Evolutionary conservation across 2,888 invertebrate species (phyloP).

Genomic region (Lasioglossum leucozonium): DNA sequence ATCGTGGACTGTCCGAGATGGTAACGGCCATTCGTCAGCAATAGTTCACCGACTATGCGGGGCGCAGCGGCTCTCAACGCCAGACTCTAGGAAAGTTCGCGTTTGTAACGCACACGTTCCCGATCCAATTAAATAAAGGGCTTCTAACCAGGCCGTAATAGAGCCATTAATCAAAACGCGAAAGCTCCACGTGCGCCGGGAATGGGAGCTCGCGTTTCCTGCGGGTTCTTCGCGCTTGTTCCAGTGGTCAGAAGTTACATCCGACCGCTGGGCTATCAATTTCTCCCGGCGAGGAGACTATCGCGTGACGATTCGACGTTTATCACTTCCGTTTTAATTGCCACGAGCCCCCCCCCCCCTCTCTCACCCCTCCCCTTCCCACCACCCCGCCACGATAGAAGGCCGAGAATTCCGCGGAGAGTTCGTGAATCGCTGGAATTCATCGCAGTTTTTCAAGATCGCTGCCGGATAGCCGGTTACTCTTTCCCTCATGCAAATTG

Average conservation of each 20-base stretch:
- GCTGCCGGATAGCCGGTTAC: neutral
- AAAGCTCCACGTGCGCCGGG: slow-evolving; percentile 6
- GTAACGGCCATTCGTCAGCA: slow-evolving; percentile 52
- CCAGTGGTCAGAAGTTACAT: slow-evolving; percentile 24
- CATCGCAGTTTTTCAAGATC: neutral
- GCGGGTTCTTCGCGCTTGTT: slow-evolving; percentile 23
- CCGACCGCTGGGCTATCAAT: slow-evolving; percentile 22
- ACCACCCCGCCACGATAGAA: neutral
- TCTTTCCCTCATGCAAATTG: neutral
- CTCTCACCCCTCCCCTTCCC: neutral
- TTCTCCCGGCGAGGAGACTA: neutral
- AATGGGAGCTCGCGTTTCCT: slow-evolving; percentile 13
- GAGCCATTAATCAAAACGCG: slow-evolving; percentile 31
- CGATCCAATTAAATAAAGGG: slow-evolving; percentile 41
- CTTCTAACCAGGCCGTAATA: slow-evolving; percentile 21
- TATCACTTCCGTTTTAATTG: slow-evolving; percentile 11
- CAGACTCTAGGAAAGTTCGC: neutral
- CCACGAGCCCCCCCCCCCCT: neutral
- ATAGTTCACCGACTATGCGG: slow-evolving; percentile 47
- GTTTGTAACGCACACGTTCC: neutral
- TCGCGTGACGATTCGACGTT: slow-evolving; percentile 37
- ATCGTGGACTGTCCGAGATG: neutral
- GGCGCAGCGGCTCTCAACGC: slow-evolving; percentile 40
- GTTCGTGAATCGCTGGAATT: neutral
- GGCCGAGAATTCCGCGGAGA: slow-evolving; percentile 12